phyloP scores from a whole-genome alignment of 2,113 vertebrate species.

The Chrysemys picta region DNA sequence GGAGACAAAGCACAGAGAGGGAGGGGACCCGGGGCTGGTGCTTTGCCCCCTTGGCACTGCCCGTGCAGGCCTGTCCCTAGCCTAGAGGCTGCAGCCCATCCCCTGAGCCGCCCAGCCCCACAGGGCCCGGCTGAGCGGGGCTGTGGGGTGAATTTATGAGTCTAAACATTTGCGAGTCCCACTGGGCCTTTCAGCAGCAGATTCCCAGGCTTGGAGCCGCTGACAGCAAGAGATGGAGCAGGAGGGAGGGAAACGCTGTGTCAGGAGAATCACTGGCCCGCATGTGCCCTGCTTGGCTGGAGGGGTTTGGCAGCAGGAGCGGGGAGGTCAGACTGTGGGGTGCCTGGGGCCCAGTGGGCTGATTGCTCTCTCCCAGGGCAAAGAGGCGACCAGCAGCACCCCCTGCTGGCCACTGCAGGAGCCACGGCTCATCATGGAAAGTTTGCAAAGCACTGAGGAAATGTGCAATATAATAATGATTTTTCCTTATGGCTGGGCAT shows the following conservation, averaged over 20 bases:
- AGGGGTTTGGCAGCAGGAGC: neutral
- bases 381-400: neutral
- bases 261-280: neutral
- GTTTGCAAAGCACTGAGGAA: neutral
- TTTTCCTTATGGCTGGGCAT: no score
- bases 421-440: neutral
- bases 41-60: neutral
- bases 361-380: neutral
- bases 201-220: neutral
- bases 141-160: neutral
- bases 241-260: neutral
- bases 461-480: no score
- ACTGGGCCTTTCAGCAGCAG: neutral
- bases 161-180: neutral
- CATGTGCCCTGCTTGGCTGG: neutral
- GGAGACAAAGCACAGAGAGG: neutral
- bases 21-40: neutral
- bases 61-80: neutral
- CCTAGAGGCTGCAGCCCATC: neutral
- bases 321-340: neutral
- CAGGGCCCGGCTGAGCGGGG: neutral
- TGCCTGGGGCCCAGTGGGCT: neutral
- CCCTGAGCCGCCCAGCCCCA: neutral
- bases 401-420: neutral
- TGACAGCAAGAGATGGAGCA: neutral